Conservation (phyloP, 2,797 vertebrate species). For the Myoxocephalus aenaeus region DNA sequence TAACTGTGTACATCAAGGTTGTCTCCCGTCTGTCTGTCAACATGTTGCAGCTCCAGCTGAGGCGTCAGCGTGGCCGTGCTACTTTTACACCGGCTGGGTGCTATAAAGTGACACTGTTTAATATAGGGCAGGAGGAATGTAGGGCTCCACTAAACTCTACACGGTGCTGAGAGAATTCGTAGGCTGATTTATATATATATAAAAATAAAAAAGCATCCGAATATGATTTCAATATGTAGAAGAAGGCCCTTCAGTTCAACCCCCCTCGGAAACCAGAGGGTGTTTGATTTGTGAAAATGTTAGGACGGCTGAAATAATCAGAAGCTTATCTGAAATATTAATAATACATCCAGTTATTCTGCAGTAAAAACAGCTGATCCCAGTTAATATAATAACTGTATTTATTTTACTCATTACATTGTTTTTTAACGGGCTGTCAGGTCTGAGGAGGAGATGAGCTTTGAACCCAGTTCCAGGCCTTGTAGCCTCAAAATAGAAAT, state of each 20-base stretch:
- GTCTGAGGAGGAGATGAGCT: slow-evolving; percentile 23
- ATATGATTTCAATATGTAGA: slow-evolving; percentile 29
- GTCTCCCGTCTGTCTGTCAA: slow-evolving; percentile 75
- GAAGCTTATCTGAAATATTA: slow-evolving; percentile 15
- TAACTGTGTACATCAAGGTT: slow-evolving; percentile 57
- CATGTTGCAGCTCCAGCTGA: slow-evolving; percentile 54
- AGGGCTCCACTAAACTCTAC: slow-evolving; percentile 66
- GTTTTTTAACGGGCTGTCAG: slow-evolving; percentile 22
- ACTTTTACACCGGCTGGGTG: slow-evolving; percentile 76
- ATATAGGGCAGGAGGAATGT: slow-evolving; percentile 74
- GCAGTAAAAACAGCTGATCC: slow-evolving; percentile 37
- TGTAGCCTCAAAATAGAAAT: slow-evolving; percentile 45
- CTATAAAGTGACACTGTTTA: slow-evolving; percentile 79
- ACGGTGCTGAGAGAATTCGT: slow-evolving; percentile 45
- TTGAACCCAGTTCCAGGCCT: slow-evolving; percentile 11
- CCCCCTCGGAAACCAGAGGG: background rate
- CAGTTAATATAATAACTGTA: slow-evolving; percentile 20
- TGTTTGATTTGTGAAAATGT: slow-evolving; percentile 17
- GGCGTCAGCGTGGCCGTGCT: slow-evolving; percentile 75
- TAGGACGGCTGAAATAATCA: slow-evolving; percentile 9
- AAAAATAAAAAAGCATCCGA: background rate
- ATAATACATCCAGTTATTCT: slow-evolving; percentile 28
- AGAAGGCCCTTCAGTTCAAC: background rate
- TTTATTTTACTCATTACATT: slow-evolving; percentile 27
- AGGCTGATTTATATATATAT: background rate